Base-by-base conservation (phyloP, 1,140 invertebrate species). In the Lethrus apterus region DNA sequence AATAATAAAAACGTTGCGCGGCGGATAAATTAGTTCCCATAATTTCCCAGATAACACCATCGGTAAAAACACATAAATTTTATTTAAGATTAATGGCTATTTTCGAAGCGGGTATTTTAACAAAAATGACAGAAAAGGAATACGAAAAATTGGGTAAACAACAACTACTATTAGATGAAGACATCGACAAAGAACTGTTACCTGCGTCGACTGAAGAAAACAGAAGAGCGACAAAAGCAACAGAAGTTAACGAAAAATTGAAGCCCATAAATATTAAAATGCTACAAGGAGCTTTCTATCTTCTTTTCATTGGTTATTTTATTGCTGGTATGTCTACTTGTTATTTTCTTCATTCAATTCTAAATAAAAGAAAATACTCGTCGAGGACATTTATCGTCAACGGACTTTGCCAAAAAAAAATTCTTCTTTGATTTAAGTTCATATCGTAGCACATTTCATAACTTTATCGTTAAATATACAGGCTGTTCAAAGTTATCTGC, bases 81-180 rank as follows among this genome's bases (percentile, higher is more conserved):
- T 61, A 29, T 64, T 63, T n/a, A 47, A 83, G 81, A 13, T 58
- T 84, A 9, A 82, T 83, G 71, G 73, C 74, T 23, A 65, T 83
- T 14, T 83, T 83, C 55, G 80, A 84, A 68, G 77, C 78, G 13
- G 81, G 81, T 3, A 83, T 84, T 35, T 61, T 82, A 38, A 72
- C 76, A 0, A 83, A 83, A 63, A 81, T 84, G 67, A 81, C 81
- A 0, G 75, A 75, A 47, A 77, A 80, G 45, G 80, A 83, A 52
- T 83, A 81, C 54, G 77, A 76, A 53, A 78, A 75, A 18, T 68
- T 83, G 38, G 76, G 76, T 14, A 74, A 78, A 57, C 67, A 70
- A 49, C 67, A 70, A 33, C 56, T 69, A 50, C 59, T 65, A 15
- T 65, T 65, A 0, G 55, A 67, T n/a, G 55, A 63, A 1, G 67